phyloP scores from a whole-genome alignment of 2,113 vertebrate species.

The Entelurus aequoreus region DNA sequence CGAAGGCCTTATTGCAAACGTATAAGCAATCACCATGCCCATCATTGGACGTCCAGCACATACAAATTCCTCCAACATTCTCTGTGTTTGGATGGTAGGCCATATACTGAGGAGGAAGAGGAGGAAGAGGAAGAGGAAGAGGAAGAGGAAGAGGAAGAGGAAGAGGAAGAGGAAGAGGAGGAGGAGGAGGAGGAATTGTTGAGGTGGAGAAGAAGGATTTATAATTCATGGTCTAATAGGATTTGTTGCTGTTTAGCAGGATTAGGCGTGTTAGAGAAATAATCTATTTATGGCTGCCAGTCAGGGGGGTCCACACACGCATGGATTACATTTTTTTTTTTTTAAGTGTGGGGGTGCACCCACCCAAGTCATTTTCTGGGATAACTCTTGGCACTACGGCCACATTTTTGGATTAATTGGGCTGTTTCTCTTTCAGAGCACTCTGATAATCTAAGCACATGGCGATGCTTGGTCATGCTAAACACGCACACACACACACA shows the following conservation, averaged over 20 bases:
- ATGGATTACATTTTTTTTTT: neutral
- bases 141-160: constrained; percentile 55
- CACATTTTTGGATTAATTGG: constrained; percentile 64
- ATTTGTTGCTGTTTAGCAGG: constrained; percentile 83
- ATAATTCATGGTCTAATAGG: constrained; percentile 82
- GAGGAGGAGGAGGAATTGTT: constrained; percentile 51
- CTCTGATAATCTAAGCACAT: constrained; percentile 63
- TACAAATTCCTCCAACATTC: constrained; percentile 9
- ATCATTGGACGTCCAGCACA: neutral
- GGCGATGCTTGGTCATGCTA: constrained; percentile 51
- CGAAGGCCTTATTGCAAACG: neutral
- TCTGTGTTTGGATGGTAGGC: constrained; percentile 15
- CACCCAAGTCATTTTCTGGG: constrained; percentile 50
- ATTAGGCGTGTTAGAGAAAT: constrained; percentile 81
- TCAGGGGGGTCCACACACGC: constrained; percentile 9
- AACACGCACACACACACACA: constrained; percentile 22
- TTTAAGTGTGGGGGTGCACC: constrained; percentile 25
- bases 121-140: constrained; percentile 23
- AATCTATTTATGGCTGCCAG: constrained; percentile 77
- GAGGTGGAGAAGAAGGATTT: constrained; percentile 73
- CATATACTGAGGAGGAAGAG: constrained; percentile 7
- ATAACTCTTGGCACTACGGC: constrained; percentile 54
- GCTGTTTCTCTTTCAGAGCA: constrained; percentile 54
- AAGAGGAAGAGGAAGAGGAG: constrained; percentile 47
- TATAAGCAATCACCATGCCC: neutral